A percentile compares a stretch with the other conserved stretches of the same genome.
Evolutionary conservation across 2,113 vertebrate genomes (phyloP).

Genomic region (Thinocorus orbignyianus): DNA sequence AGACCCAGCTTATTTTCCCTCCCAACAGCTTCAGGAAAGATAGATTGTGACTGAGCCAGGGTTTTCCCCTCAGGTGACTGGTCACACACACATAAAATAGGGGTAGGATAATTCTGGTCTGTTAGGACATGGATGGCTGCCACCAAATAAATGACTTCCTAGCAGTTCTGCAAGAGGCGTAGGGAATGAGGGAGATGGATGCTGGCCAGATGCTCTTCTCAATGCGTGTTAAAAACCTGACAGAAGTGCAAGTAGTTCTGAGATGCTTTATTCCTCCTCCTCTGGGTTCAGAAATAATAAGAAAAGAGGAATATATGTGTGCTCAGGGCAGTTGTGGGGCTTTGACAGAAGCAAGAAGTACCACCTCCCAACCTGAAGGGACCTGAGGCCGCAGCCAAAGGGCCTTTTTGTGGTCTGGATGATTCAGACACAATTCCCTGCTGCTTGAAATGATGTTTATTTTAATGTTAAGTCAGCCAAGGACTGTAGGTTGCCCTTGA

Average conservation of each 20-base stretch:
- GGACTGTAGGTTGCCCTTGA: background rate
- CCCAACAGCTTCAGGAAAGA: background rate
- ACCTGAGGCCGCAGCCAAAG: accelerated
- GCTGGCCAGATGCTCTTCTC: constrained; percentile 15
- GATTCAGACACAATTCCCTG: background rate
- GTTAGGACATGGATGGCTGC: background rate
- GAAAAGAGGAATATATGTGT: background rate
- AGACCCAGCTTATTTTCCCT: background rate
- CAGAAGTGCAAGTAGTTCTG: background rate
- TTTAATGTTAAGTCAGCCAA: background rate
- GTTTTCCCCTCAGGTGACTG: background rate
- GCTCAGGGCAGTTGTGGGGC: background rate
- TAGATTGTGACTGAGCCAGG: background rate
- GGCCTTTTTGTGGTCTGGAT: background rate
- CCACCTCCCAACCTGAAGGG: background rate
- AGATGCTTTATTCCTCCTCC: background rate
- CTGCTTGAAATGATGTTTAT: background rate
- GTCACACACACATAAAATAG: background rate
- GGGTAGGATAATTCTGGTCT: background rate
- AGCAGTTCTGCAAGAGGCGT: background rate
- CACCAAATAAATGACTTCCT: background rate
- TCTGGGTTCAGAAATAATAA: background rate
- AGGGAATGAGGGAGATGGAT: background rate
- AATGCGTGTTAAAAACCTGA: background rate
- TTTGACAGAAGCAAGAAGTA: background rate